Conservation (phyloP, 2,797 vertebrate genomes). For the Spinus pinus region DNA sequence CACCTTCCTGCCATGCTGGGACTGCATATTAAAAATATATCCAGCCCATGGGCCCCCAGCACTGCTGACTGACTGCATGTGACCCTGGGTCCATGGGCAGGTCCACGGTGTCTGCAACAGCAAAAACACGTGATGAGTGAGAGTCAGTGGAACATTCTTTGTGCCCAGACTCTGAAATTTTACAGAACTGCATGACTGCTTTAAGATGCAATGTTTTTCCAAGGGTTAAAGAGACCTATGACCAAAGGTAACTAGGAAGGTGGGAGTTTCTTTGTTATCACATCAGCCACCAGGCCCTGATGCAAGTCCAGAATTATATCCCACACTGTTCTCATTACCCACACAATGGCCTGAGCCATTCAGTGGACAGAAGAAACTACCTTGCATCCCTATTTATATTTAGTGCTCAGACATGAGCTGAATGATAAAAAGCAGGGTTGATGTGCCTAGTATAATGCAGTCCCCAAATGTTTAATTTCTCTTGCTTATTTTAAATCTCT, state of each 20-base stretch:
- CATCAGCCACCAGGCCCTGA: background rate
- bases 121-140: background rate
- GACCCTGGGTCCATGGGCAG: background rate
- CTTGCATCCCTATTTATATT: background rate
- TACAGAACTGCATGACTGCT: background rate
- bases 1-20: background rate
- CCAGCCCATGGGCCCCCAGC: background rate
- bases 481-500: slow-evolving; percentile 12
- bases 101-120: rapidly evolving
- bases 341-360: background rate
- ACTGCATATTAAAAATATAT: background rate
- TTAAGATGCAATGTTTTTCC: background rate
- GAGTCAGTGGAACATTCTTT: background rate
- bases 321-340: background rate
- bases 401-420: background rate
- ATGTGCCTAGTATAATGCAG: background rate
- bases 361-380: background rate
- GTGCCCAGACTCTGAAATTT: background rate
- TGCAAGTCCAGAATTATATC: background rate
- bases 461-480: background rate
- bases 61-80: background rate
- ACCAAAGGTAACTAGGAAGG: background rate
- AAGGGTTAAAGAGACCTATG: background rate
- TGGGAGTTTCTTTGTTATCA: background rate
- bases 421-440: background rate